phyloP scores from a whole-genome alignment of 1,140 invertebrate species.

The Tetragonula clypearis region DNA sequence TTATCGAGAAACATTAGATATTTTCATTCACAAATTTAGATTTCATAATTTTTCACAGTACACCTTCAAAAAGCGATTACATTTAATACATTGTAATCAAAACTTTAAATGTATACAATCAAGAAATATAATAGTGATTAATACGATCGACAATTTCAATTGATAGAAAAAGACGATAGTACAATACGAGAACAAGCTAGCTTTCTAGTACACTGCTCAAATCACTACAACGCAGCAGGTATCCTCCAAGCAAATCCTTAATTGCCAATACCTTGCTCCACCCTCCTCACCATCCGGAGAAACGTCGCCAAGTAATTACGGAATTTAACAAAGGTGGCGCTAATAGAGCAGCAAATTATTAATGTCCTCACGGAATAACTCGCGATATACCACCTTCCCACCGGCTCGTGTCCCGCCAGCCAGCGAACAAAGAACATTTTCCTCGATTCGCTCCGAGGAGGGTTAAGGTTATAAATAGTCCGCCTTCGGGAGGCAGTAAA shows the following conservation, averaged over 20 bases:
- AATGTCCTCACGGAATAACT: slow-evolving; percentile 31
- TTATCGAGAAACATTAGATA: too few relatives aligned
- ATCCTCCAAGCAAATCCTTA: neutral
- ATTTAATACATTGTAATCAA: too few relatives aligned
- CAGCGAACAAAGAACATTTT: slow-evolving; percentile 63
- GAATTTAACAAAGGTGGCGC: neutral
- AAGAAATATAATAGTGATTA: neutral
- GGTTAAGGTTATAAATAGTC: slow-evolving; percentile 72
- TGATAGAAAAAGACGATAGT: too few relatives aligned
- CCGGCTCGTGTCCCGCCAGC: slow-evolving; percentile 38
- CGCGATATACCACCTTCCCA: neutral
- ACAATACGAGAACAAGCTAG: too few relatives aligned
- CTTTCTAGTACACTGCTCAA: neutral
- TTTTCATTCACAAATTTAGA: too few relatives aligned
- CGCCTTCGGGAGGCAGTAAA: slow-evolving; percentile 69
- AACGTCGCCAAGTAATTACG: neutral
- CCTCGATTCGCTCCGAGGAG: slow-evolving; percentile 31
- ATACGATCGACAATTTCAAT: too few relatives aligned
- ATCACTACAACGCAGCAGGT: neutral
- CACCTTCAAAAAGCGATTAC: too few relatives aligned
- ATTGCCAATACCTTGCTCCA: neutral
- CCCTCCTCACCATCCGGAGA: neutral
- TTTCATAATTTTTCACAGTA: too few relatives aligned
- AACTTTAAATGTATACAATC: too few relatives aligned
- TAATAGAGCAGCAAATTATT: slow-evolving; percentile 46